Conservation (phyloP, 2,888 invertebrate species). For the Homarus gammarus region DNA sequence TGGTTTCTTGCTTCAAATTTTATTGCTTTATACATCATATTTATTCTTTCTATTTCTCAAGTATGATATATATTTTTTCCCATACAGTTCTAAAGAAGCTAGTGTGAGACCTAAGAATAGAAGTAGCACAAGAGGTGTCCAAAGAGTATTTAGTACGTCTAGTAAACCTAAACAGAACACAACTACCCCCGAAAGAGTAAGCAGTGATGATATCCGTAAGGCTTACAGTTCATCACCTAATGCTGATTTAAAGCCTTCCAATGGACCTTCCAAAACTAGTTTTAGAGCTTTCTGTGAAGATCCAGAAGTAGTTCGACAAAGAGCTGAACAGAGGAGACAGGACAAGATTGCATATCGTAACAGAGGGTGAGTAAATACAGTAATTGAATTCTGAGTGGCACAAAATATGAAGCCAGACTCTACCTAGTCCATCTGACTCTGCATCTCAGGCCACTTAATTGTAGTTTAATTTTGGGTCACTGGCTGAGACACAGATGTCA, state of each 20-base stretch:
- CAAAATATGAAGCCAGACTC: too few relatives aligned
- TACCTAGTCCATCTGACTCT: too few relatives aligned
- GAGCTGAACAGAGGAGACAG: slow-evolving; percentile 58
- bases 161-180: slow-evolving; percentile 28
- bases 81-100: background rate
- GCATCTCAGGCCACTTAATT: too few relatives aligned
- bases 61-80: background rate
- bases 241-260: background rate
- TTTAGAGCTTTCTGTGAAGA: slow-evolving; percentile 67
- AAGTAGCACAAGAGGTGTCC: slow-evolving; percentile 50
- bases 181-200: slow-evolving; percentile 46
- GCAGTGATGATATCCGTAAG: background rate
- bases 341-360: slow-evolving; percentile 46
- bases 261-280: background rate
- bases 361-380: slow-evolving; percentile 47
- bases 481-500: too few relatives aligned
- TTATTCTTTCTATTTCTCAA: background rate
- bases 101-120: slow-evolving; percentile 41
- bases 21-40: too few relatives aligned
- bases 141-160: slow-evolving; percentile 31
- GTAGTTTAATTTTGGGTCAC: too few relatives aligned
- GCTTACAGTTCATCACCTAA: background rate
- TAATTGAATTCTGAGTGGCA: too few relatives aligned
- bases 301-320: slow-evolving; percentile 57
- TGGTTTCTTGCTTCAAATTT: too few relatives aligned